These are phyloP conservation scores for Myiotriccus ornatus DNA, from an alignment of 2,797 vertebrate genomes.

Conservation along the genomic window DNA sequence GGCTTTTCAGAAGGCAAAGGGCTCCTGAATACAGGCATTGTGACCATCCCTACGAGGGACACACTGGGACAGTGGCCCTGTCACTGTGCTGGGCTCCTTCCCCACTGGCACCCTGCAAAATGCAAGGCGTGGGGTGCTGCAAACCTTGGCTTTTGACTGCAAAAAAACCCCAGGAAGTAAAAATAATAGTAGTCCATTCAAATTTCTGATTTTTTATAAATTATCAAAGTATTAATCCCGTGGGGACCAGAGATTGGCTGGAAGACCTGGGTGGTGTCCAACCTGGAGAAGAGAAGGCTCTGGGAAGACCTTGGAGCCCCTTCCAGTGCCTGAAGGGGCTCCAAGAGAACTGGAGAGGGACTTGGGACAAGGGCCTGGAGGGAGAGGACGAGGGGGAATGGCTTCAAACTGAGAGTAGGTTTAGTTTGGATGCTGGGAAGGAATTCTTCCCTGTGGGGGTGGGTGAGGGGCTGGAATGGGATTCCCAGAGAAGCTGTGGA, in stretches of 20 bases:
- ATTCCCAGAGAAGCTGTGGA: background rate
- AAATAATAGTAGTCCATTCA: background rate
- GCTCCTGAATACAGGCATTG: background rate
- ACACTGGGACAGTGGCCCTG: accelerated
- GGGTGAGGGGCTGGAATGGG: background rate
- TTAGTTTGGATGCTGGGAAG: background rate
- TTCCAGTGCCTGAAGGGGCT: background rate
- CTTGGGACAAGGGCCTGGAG: background rate
- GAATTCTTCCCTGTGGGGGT: background rate
- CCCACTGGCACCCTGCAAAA: background rate
- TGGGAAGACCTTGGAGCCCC: background rate
- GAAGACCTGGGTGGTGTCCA: background rate
- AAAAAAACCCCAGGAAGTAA: background rate
- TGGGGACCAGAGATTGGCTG: background rate
- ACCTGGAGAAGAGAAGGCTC: background rate
- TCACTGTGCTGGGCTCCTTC: background rate
- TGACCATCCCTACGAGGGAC: background rate
- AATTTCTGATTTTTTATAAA: background rate
- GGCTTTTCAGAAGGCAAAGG: slow-evolving; percentile 6
- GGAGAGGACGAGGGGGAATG: background rate
- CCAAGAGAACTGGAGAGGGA: background rate
- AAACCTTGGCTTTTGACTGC: accelerated
- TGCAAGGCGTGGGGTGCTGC: too few species aligned
- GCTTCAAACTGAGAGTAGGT: background rate
- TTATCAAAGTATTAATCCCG: accelerated